phyloP scores from a whole-genome alignment of 2,888 invertebrate genomes.

The Baronia brevicornis region DNA sequence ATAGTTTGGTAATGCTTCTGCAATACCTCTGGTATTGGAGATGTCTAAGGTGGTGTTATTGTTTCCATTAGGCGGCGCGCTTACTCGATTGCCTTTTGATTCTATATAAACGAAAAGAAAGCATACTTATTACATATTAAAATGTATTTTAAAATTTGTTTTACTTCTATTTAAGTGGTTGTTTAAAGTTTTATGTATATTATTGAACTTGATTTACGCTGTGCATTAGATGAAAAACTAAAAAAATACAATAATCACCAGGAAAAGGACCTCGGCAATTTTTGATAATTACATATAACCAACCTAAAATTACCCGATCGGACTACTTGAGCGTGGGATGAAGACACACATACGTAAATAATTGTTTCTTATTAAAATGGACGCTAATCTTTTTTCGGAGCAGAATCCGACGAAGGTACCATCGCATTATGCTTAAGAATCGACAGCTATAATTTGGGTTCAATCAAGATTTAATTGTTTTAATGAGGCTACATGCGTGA shows the following conservation, averaged over 20 bases:
- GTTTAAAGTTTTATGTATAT: too few species aligned
- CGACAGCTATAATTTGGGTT: slow-evolving; percentile 76
- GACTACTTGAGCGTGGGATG: slow-evolving; percentile 70
- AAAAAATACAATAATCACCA: slow-evolving; percentile 54
- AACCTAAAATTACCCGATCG: slow-evolving; percentile 55
- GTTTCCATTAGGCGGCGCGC: too few species aligned
- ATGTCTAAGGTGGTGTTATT: too few species aligned
- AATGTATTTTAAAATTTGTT: too few species aligned
- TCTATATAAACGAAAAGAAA: too few species aligned
- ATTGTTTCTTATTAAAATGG: slow-evolving; percentile 75
- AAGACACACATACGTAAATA: slow-evolving; percentile 64
- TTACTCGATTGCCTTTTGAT: too few species aligned
- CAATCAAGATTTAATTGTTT: slow-evolving; percentile 77
- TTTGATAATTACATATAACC: slow-evolving; percentile 69
- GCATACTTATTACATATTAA: too few species aligned
- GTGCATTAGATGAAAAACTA: slow-evolving; percentile 35
- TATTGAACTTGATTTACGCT: too few species aligned
- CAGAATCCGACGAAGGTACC: slow-evolving; percentile 64
- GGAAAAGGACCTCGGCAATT: slow-evolving; percentile 66
- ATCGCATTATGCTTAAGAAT: slow-evolving; percentile 73
- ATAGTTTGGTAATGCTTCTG: too few species aligned
- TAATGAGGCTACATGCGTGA: slow-evolving; percentile 75
- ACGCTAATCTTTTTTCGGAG: slow-evolving; percentile 73
- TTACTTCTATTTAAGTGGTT: too few species aligned
- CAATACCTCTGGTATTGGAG: too few species aligned